A percentile compares a stretch with the other conserved stretches of the same genome.
Evolutionary conservation across 2,113 vertebrate genomes (phyloP).

Genomic region (Gymnorhina tibicen): DNA sequence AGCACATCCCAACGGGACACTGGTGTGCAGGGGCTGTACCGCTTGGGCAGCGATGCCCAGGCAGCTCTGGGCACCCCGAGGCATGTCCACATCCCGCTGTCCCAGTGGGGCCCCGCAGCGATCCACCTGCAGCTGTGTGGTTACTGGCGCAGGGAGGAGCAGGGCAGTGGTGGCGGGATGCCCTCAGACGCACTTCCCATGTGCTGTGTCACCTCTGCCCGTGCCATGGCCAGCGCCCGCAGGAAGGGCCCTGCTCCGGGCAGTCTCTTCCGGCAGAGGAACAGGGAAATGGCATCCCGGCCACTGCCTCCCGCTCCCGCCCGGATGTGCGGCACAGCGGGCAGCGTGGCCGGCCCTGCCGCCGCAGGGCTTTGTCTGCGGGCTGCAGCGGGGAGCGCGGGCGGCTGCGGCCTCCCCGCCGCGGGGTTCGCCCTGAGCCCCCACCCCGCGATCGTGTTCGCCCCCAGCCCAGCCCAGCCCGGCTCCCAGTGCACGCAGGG

Average conservation of each 20-base stretch:
- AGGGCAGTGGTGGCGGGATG: rapidly evolving
- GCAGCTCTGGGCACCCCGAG: background rate
- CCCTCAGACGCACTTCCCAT: background rate
- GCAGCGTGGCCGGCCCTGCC: background rate
- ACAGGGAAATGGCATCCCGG: constrained; percentile 8
- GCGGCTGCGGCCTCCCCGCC: background rate
- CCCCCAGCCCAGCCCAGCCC: background rate
- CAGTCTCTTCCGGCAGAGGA: constrained; percentile 26
- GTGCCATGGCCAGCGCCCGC: background rate
- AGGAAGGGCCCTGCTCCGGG: background rate
- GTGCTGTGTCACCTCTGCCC: background rate
- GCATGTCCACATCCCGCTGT: rapidly evolving
- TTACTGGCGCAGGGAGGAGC: background rate
- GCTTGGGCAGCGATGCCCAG: background rate
- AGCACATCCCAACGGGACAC: background rate
- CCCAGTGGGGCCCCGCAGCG: background rate
- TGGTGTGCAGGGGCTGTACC: background rate
- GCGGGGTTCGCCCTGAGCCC: background rate
- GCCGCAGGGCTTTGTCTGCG: background rate
- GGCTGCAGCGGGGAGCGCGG: background rate
- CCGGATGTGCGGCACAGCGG: background rate
- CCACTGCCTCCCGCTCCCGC: background rate
- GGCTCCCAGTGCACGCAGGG: background rate
- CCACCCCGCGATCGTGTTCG: background rate
- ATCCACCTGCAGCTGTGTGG: background rate